Percentiles rank a stretch among this genome's conserved stretches.
Evolutionary conservation across 1,140 invertebrate species (phyloP).

Genomic region (Uloborus diversus): DNA sequence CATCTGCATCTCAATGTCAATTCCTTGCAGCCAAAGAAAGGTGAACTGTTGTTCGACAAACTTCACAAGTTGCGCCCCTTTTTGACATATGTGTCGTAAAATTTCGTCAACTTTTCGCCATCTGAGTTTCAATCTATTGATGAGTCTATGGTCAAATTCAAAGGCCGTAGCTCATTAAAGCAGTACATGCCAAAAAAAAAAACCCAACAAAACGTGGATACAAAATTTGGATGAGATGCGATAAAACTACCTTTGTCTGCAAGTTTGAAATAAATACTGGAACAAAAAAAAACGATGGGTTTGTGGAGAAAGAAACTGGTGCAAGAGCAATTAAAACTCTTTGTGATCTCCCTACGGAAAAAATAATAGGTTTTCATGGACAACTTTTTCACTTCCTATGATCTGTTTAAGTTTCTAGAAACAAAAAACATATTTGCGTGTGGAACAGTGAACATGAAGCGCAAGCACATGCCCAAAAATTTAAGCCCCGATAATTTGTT

Average conservation of each 20-base stretch:
- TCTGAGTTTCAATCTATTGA: not conserved
- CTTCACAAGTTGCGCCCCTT: not conserved
- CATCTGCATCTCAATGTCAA: not conserved
- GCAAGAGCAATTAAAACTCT: not conserved
- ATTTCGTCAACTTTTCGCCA: not conserved
- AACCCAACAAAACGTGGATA: not conserved
- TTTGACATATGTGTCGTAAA: not conserved
- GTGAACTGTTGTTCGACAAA: not conserved
- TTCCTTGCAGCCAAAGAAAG: not conserved
- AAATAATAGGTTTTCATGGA: not conserved
- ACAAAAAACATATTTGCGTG: not conserved
- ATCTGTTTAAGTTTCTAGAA: slow-evolving; percentile 4
- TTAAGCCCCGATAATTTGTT: not conserved
- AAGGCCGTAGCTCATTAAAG: not conserved
- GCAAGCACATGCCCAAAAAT: not conserved
- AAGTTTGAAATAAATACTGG: slow-evolving; percentile 7
- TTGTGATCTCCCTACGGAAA: not conserved
- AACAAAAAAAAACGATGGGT: not conserved
- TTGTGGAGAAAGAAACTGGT: not conserved
- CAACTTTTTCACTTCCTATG: not conserved
- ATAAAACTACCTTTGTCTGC: not conserved
- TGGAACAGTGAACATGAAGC: not conserved
- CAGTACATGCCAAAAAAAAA: slow-evolving; percentile 35
- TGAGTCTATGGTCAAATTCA: slow-evolving; percentile 13
- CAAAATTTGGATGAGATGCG: slow-evolving; percentile 5